These are phyloP conservation scores for Vulpes ferrilata DNA, from an alignment of 2,113 vertebrate genomes.

Conservation along the genomic window DNA sequence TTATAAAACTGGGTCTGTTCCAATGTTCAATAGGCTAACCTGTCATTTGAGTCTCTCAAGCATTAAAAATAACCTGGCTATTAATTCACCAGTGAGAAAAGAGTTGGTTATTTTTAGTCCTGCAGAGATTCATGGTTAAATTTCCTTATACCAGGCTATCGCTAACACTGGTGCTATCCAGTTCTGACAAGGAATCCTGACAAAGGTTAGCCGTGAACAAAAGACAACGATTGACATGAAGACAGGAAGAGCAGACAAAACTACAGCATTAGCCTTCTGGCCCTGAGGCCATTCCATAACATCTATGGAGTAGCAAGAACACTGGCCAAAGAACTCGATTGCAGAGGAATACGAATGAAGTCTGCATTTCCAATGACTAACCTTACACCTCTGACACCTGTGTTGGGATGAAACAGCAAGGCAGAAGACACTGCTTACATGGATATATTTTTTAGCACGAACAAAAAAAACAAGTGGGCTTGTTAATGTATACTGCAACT, in stretches of 20 bases:
- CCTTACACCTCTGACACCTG: background rate
- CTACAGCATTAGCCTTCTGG: background rate
- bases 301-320: background rate
- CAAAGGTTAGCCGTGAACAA: background rate
- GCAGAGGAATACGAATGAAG: background rate
- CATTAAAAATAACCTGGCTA: slow-evolving; percentile 65
- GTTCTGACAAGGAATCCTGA: background rate
- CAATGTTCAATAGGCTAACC: background rate
- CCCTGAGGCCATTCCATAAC: background rate
- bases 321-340: background rate
- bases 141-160: background rate
- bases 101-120: slow-evolving; percentile 50
- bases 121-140: background rate
- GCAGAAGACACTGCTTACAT: too few species aligned
- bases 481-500: background rate
- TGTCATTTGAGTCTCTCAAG: slow-evolving; percentile 45
- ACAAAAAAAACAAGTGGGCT: background rate
- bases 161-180: background rate
- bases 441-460: background rate
- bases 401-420: background rate
- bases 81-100: slow-evolving; percentile 54
- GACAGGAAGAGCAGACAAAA: background rate
- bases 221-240: background rate
- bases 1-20: slow-evolving; percentile 39
- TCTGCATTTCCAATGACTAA: background rate